phyloP scores from a whole-genome alignment of 92 coral and sea anemone species.

The Siderastrea radians region DNA sequence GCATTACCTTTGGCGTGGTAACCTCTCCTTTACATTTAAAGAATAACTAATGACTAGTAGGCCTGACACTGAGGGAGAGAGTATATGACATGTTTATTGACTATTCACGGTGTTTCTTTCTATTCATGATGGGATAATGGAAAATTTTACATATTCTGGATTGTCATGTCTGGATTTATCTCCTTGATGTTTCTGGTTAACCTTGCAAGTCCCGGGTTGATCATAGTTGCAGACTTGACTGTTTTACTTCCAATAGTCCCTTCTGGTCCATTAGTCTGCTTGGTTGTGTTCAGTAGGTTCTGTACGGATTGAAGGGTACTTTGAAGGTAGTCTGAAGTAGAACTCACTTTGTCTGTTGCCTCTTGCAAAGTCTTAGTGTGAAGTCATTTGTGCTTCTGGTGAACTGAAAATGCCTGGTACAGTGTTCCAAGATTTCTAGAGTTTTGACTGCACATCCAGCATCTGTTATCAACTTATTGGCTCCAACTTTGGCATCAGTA shows the following conservation, averaged over 20 bases:
- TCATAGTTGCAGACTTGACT: conserved; percentile 33
- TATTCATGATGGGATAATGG: too few relatives aligned
- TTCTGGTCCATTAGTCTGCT: not conserved
- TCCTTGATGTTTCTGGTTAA: conserved; percentile 23
- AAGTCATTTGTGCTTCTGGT: conserved; percentile 56
- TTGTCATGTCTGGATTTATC: conserved; percentile 36
- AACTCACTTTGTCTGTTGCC: conserved; percentile 16
- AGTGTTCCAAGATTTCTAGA: conserved; percentile 28
- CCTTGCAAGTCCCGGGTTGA: conserved; percentile 30
- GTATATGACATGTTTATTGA: too few relatives aligned
- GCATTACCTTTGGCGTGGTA: too few relatives aligned
- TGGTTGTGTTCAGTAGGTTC: conserved; percentile 21
- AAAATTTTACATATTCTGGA: too few relatives aligned
- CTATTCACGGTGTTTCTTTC: too few relatives aligned
- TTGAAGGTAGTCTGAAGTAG: conserved; percentile 43
- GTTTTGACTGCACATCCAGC: conserved; percentile 18
- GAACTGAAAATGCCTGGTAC: conserved; percentile 31
- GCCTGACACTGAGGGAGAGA: too few relatives aligned
- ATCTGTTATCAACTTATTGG: conserved; percentile 37
- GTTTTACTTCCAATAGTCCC: conserved; percentile 52
- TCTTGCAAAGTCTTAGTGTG: conserved; percentile 35
- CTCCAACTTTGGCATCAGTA: conserved; percentile 55
- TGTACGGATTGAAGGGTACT: conserved; percentile 52
- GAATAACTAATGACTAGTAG: too few relatives aligned
- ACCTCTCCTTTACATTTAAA: too few relatives aligned